These are phyloP conservation scores for Cyprinus carpio DNA, from an alignment of 2,113 vertebrate species.

Conservation along the genomic window DNA sequence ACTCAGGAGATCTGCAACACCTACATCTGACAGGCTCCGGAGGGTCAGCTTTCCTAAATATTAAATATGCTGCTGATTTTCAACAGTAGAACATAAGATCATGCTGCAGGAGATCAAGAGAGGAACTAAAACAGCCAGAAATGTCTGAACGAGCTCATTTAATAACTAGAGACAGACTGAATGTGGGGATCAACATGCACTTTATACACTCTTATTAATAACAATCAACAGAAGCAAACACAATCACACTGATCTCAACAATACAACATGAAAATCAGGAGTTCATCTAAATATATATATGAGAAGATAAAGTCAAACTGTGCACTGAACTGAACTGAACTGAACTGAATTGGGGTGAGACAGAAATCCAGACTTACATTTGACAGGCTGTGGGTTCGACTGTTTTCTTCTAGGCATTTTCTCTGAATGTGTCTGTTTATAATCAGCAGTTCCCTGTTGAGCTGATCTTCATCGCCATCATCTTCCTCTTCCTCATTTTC, in stretches of 20 bases:
- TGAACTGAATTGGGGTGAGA: background rate
- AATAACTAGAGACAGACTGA: background rate
- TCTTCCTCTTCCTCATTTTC: conserved; percentile 58
- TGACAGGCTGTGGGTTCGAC: conserved; percentile 90
- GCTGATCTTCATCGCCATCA: conserved; percentile 51
- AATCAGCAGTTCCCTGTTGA: conserved; percentile 61
- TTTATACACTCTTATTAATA: background rate
- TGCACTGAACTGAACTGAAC: no score
- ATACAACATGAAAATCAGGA: background rate
- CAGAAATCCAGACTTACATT: conserved; percentile 74
- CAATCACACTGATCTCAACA: background rate
- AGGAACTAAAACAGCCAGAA: background rate
- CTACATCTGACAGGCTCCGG: background rate
- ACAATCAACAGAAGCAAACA: background rate
- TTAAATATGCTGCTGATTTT: background rate
- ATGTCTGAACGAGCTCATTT: no score
- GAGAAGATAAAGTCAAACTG: background rate
- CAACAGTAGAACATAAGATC: background rate
- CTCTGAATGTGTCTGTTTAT: conserved; percentile 60
- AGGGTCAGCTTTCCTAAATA: background rate
- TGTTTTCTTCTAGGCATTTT: conserved; percentile 93
- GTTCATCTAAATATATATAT: background rate
- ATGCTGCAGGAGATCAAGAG: no score
- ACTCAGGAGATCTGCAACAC: background rate
- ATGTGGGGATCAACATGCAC: background rate